These are phyloP conservation scores for Drosophila pseudoananassae DNA, from an alignment of 1,140 invertebrate genomes.

Conservation along the genomic window DNA sequence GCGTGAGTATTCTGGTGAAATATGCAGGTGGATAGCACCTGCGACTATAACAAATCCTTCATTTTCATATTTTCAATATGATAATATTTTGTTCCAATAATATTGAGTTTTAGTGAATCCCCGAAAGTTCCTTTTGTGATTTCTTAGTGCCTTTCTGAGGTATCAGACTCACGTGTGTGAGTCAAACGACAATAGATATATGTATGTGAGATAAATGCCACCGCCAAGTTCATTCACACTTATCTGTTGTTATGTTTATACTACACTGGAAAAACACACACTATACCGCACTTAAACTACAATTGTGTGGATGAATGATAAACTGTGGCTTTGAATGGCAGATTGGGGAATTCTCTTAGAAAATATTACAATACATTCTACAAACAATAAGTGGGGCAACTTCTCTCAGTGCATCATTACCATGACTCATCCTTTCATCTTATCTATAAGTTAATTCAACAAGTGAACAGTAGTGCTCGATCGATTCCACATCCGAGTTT, in stretches of 20 bases:
- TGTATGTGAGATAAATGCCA: not conserved
- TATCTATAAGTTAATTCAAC: slow-evolving; percentile 11
- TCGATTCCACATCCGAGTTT: slow-evolving; percentile 7
- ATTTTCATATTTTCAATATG: no score
- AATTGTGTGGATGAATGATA: no score
- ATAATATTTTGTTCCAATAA: not conserved
- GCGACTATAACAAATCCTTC: no score
- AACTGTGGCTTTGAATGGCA: no score
- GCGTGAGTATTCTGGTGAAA: slow-evolving; percentile 24
- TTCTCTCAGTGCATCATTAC: not conserved
- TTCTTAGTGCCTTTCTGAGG: not conserved
- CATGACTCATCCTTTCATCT: slow-evolving; percentile 20
- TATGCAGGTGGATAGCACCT: slow-evolving; percentile 17
- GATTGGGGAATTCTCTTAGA: no score
- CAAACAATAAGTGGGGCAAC: not conserved
- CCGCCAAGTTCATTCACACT: slow-evolving; percentile 41
- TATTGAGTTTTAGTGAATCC: not conserved
- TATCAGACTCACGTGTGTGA: slow-evolving; percentile 11
- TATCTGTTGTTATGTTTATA: slow-evolving; percentile 22
- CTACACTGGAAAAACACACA: not conserved
- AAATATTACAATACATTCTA: no score
- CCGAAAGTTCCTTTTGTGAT: slow-evolving; percentile 14
- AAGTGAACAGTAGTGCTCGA: slow-evolving; percentile 14
- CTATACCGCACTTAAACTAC: no score
- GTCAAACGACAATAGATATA: slow-evolving; percentile 3